Conservation (phyloP, 2,113 vertebrate genomes). For the Axis porcinus region DNA sequence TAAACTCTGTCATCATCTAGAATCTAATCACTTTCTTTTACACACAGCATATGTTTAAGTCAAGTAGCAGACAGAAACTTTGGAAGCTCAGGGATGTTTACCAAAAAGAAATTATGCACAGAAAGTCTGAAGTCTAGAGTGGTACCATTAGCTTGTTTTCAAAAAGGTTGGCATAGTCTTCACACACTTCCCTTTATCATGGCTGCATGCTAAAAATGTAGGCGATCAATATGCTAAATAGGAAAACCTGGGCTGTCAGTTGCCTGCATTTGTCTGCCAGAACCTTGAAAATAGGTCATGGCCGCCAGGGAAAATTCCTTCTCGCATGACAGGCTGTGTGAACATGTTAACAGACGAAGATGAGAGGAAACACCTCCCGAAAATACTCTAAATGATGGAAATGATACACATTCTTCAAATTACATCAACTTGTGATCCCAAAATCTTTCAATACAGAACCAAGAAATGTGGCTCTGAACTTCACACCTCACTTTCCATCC, state of each 20-base stretch:
- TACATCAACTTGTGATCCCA: not conserved
- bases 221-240: constrained; percentile 19
- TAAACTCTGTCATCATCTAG: constrained; percentile 2
- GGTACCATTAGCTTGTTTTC: not conserved
- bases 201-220: not conserved
- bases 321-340: not conserved
- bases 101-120: not conserved
- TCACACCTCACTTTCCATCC: not conserved
- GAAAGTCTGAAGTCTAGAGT: not conserved
- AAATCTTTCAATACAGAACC: not conserved
- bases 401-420: not conserved
- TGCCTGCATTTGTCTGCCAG: not conserved
- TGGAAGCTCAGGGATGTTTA: not conserved
- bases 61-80: constrained; percentile 1
- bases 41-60: not conserved
- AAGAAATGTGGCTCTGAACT: not conserved
- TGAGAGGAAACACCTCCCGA: not conserved
- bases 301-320: constrained; percentile 39
- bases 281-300: constrained; percentile 58
- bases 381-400: not conserved
- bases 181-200: not conserved
- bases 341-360: not conserved
- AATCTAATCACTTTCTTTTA: constrained; percentile 48
- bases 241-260: constrained; percentile 19
- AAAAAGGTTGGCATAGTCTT: not conserved